These are phyloP conservation scores for Cactoblastis cactorum DNA, from an alignment of 2,888 invertebrate species.

Conservation along the genomic window DNA sequence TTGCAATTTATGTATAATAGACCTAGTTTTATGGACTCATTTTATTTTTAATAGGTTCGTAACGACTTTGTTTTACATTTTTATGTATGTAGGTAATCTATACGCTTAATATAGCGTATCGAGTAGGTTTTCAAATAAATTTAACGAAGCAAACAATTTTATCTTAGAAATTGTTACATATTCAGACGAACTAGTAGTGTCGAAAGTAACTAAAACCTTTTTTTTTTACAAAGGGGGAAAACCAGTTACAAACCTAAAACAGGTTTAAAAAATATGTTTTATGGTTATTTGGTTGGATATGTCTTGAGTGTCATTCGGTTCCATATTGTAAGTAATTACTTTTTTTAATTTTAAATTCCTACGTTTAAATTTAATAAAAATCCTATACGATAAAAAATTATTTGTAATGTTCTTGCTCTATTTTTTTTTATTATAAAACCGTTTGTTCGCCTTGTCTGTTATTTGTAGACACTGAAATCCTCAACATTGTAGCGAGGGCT, in stretches of 20 bases:
- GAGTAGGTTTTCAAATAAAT: constrained; percentile 4
- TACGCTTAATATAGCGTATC: constrained; percentile 9
- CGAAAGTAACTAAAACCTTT: background rate
- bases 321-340: too few species aligned
- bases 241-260: background rate
- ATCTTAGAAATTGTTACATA: background rate
- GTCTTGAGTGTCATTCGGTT: too few species aligned
- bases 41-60: background rate
- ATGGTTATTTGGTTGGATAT: too few species aligned
- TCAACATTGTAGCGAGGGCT: constrained; percentile 44
- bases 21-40: background rate
- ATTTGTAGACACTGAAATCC: constrained; percentile 38
- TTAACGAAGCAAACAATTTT: constrained; percentile 2
- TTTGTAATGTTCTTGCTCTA: background rate
- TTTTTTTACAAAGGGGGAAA: background rate
- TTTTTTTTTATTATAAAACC: background rate
- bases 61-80: background rate
- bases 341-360: too few species aligned
- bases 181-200: constrained; percentile 4
- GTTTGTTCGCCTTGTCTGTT: constrained; percentile 31
- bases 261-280: too few species aligned
- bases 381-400: too few species aligned
- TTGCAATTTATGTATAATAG: background rate
- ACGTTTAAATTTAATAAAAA: too few species aligned
- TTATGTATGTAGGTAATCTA: background rate